A percentile compares a stretch with the other conserved stretches of the same genome.
Conservation (phyloP, 1,140 invertebrate species). For the Odontomachus brunneus region DNA sequence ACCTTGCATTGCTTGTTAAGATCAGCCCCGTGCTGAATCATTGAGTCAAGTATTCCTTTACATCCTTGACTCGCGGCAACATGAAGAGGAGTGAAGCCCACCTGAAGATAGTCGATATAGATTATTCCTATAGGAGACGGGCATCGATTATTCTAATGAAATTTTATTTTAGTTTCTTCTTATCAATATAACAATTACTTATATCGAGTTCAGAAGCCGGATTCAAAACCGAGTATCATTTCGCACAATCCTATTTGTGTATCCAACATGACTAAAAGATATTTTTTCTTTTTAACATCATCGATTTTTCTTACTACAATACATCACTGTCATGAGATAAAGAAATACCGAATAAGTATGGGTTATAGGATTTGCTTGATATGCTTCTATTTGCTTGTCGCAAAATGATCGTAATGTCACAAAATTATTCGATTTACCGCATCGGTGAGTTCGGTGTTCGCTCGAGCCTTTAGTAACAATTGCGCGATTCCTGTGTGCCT, state of each 20-base stretch:
- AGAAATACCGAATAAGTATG: no score
- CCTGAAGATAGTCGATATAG: constrained; percentile 84
- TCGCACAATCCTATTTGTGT: no score
- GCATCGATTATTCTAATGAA: neutral
- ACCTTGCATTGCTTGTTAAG: constrained; percentile 91
- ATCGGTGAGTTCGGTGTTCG: constrained; percentile 87
- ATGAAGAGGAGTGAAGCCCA: constrained; percentile 90
- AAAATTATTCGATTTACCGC: constrained; percentile 78
- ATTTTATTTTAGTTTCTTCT: neutral
- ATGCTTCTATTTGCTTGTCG: neutral
- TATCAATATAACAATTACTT: no score
- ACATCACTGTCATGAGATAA: no score
- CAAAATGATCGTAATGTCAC: no score
- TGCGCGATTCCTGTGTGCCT: constrained; percentile 91
- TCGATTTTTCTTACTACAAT: no score
- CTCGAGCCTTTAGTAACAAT: constrained; percentile 87
- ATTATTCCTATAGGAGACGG: constrained; percentile 5
- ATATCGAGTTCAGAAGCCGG: no score
- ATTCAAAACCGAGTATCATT: no score
- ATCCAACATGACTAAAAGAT: no score
- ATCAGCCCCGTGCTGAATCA: constrained; percentile 89
- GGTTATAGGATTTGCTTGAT: neutral
- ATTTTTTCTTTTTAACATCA: no score
- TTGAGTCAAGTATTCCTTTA: constrained; percentile 89
- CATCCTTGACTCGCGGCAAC: constrained; percentile 91